Evolutionary conservation across 2,888 invertebrate genomes (phyloP), one percentile per base, ranked within the genome.

Genomic region (Netelia virgata): DNA sequence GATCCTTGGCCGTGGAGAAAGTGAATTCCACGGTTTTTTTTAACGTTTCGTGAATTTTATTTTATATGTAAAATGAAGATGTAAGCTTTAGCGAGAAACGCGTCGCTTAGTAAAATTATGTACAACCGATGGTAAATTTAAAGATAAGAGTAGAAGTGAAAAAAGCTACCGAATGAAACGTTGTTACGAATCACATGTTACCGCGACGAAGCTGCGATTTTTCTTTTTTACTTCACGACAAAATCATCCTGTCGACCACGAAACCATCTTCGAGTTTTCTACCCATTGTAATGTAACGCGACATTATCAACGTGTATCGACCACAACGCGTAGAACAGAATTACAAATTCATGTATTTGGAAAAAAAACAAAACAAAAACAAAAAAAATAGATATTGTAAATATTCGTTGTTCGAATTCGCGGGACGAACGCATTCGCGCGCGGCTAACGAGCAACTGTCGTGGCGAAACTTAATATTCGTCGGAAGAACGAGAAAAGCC

Each of bases 141-240:
- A 59, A n/a, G 79, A 73, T 53, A 87, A 88, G 85, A 87, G 83
- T 86, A 86, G 87, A 84, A 84, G 82, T 66, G 84, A 87, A 87
- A 87, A 86, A 84, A 90, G 88, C 89, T 90, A 90, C 89, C 89
- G 85, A 86, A 82, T 88, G 86, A 61, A 43, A 66, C 57, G 0
- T 16, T 68, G 55, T 10, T 10, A 43, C 16, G 68, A 43, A 69
- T 63, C 20, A 64, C 36, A 47, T 28, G 23, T 64, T 63, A 53
- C 14, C n/a, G 53, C n/a, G 23, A 72, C 6, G 9, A 20, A 84
- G 77, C 84, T 84, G 81, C 84, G 16, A 74, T 72, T 55, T 20
- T 55, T 50, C n/a, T n/a, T 61, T 23, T 18, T 55, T 16, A 5
- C 16, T 61, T 68, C 14, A n/a, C 28, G 14, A 43, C n/a, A 50